Evolutionary conservation across 2,113 vertebrate species (phyloP).

Genomic region (Haplochromis burtoni): DNA sequence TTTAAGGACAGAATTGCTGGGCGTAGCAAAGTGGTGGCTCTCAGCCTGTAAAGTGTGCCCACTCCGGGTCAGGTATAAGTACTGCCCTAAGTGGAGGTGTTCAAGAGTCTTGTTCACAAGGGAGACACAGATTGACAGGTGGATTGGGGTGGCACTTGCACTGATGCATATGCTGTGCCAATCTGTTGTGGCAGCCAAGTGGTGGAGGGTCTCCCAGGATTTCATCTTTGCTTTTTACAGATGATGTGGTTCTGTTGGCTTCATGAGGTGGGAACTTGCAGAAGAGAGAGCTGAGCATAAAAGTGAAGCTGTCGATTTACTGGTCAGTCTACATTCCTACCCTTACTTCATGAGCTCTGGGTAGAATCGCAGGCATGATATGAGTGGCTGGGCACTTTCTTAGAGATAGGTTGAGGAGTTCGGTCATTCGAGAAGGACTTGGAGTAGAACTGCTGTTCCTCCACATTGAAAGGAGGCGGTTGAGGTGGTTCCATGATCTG

Average conservation of each 20-base stretch:
- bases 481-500: background rate
- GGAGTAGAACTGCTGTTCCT: background rate
- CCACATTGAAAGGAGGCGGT: background rate
- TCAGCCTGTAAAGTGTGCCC: background rate
- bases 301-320: background rate
- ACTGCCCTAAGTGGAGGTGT: background rate
- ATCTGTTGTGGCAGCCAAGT: background rate
- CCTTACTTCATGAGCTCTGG: background rate
- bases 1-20: background rate
- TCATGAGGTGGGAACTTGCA: background rate
- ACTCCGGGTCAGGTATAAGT: background rate
- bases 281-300: background rate
- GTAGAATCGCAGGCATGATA: background rate
- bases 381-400: accelerated
- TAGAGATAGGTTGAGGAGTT: background rate
- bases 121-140: background rate
- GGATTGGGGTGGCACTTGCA: background rate
- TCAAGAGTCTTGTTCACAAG: background rate
- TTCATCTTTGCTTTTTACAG: background rate
- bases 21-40: background rate
- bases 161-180: accelerated
- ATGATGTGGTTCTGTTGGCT: background rate
- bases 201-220: background rate
- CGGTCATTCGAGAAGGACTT: accelerated
- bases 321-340: background rate